Percentiles rank a stretch among this genome's conserved stretches.
Evolutionary conservation across 2,888 invertebrate genomes (phyloP).

Genomic region (Oasisia sp.): DNA sequence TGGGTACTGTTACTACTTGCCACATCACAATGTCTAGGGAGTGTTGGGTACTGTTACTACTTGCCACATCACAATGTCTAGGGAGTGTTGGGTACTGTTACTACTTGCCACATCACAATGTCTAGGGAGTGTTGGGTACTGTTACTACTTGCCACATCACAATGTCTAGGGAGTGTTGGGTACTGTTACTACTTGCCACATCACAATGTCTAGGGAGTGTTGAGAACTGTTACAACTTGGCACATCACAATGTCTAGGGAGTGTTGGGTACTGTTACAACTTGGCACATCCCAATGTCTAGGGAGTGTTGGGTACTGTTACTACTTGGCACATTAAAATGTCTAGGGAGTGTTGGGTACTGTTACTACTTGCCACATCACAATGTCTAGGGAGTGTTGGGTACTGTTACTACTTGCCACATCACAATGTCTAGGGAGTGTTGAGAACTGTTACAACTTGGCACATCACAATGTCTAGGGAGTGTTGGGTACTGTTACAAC

Average conservation of each 20-base stretch:
- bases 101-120: background rate
- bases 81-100: too few species aligned
- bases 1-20: background rate
- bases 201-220: background rate
- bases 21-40: background rate
- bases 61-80: background rate
- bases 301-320: too few species aligned
- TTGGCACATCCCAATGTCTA: background rate
- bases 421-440: background rate
- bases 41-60: too few species aligned
- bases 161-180: background rate
- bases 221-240: too few species aligned
- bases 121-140: background rate
- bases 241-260: background rate
- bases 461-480: background rate
- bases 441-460: too few species aligned
- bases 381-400: background rate
- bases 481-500: too few species aligned
- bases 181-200: background rate
- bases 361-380: background rate
- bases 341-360: background rate
- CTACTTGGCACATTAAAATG: background rate
- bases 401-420: background rate
- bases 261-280: too few species aligned
- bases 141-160: background rate